phyloP scores from a whole-genome alignment of 53 echinoderm and acorn worm species.

The Holothuria scabra region DNA sequence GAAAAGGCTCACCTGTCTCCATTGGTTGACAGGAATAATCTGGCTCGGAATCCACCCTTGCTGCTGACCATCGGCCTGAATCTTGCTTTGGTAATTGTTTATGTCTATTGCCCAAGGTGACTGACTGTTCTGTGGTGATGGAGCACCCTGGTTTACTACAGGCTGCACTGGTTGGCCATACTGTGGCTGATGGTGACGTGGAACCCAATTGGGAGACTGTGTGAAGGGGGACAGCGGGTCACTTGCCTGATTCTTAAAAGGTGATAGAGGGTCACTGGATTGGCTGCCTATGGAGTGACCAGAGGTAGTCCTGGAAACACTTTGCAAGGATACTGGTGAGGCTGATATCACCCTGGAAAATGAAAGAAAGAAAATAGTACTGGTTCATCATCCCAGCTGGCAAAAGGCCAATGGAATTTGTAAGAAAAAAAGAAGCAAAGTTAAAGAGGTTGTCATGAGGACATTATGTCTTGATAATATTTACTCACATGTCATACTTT shows the following conservation, averaged over 20 bases:
- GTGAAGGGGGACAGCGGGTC: slow-evolving; percentile 22
- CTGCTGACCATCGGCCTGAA: not conserved
- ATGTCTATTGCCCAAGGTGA: slow-evolving; percentile 18
- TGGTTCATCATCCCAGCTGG: not conserved
- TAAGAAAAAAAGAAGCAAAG: too few species aligned
- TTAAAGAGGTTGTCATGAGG: too few species aligned
- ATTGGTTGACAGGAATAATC: too few species aligned
- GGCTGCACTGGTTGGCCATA: not conserved
- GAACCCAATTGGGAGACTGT: slow-evolving; percentile 14
- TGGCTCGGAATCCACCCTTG: not conserved
- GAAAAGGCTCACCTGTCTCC: too few species aligned
- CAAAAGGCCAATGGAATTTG: too few species aligned
- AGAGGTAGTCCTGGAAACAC: slow-evolving; percentile 61
- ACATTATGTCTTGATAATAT: too few species aligned
- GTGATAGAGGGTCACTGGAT: slow-evolving; percentile 27
- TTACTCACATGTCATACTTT: too few species aligned
- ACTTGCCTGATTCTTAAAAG: slow-evolving; percentile 2
- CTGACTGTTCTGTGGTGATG: slow-evolving; percentile 11
- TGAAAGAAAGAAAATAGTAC: not conserved
- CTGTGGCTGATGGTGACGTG: slow-evolving; percentile 21
- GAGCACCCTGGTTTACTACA: not conserved
- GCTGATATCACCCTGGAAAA: slow-evolving; percentile 81
- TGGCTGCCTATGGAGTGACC: slow-evolving; percentile 53
- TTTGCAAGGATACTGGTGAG: slow-evolving; percentile 77
- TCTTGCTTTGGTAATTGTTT: not conserved